These are phyloP conservation scores for Cinclus mexicanus DNA, from an alignment of 2,113 vertebrate species.

Conservation along the genomic window DNA sequence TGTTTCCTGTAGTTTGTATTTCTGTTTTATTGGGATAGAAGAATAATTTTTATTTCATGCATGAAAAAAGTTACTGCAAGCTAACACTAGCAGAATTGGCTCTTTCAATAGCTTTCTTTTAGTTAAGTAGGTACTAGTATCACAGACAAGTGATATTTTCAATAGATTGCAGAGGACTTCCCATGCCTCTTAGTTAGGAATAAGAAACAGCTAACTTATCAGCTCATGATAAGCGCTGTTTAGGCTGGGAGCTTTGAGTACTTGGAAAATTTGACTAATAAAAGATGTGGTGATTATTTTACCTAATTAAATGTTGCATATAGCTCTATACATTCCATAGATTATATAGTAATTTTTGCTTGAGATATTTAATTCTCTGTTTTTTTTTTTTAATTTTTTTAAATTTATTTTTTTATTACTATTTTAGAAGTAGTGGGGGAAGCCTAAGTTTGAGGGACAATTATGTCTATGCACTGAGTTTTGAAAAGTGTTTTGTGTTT, in stretches of 20 bases:
- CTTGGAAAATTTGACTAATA: neutral
- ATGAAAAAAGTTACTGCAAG: neutral
- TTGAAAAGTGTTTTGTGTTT: neutral
- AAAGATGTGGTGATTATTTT: neutral
- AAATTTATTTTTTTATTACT: no score
- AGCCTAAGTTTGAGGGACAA: neutral
- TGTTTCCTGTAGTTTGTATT: neutral
- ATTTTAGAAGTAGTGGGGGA: neutral
- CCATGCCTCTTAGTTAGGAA: neutral
- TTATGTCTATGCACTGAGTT: neutral
- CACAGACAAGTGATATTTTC: neutral
- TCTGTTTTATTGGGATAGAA: neutral
- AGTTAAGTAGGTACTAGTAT: neutral
- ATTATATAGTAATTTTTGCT: neutral
- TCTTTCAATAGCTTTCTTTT: neutral
- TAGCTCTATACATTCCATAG: neutral
- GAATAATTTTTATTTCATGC: neutral
- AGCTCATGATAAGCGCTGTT: neutral
- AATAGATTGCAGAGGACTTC: neutral
- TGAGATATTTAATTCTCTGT: neutral
- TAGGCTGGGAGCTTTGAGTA: neutral
- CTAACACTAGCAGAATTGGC: neutral
- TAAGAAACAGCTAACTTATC: neutral
- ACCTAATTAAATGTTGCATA: neutral
- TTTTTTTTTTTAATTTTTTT: neutral